Evolutionary conservation across 1,140 invertebrate genomes (phyloP).

Genomic region (Drosophila erecta): DNA sequence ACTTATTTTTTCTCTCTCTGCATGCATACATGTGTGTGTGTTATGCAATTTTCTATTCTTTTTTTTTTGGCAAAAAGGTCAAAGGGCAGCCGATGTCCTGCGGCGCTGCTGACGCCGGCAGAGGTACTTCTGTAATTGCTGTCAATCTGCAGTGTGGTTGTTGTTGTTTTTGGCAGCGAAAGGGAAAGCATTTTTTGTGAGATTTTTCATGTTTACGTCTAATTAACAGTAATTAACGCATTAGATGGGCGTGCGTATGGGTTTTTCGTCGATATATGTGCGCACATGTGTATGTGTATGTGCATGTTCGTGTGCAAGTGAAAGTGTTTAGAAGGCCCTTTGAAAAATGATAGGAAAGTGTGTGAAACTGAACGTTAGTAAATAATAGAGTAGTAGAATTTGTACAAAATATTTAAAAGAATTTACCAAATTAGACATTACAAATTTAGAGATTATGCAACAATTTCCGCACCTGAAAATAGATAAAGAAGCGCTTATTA

Average conservation of each 20-base stretch:
- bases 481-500: too few relatives aligned
- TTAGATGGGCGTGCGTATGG: slow-evolving; percentile 57
- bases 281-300: background rate
- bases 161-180: slow-evolving; percentile 33
- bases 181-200: slow-evolving; percentile 63
- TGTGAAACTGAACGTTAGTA: background rate
- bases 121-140: slow-evolving; percentile 63
- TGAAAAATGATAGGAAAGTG: slow-evolving; percentile 16
- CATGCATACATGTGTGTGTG: background rate
- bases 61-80: slow-evolving; percentile 34
- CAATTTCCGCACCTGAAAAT: too few relatives aligned
- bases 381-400: background rate
- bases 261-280: background rate
- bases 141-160: slow-evolving; percentile 58
- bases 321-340: slow-evolving; percentile 37
- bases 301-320: slow-evolving; percentile 20
- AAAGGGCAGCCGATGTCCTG: slow-evolving; percentile 61
- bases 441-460: background rate
- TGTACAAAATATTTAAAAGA: background rate
- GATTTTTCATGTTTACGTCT: slow-evolving; percentile 68
- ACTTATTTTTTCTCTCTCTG: background rate
- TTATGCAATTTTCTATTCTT: slow-evolving; percentile 25
- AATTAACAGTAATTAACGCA: slow-evolving; percentile 81
- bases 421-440: background rate
- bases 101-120: slow-evolving; percentile 32